Evolutionary conservation across 2,113 vertebrate genomes (phyloP).

Genomic region (Oryzias curvinotus): DNA sequence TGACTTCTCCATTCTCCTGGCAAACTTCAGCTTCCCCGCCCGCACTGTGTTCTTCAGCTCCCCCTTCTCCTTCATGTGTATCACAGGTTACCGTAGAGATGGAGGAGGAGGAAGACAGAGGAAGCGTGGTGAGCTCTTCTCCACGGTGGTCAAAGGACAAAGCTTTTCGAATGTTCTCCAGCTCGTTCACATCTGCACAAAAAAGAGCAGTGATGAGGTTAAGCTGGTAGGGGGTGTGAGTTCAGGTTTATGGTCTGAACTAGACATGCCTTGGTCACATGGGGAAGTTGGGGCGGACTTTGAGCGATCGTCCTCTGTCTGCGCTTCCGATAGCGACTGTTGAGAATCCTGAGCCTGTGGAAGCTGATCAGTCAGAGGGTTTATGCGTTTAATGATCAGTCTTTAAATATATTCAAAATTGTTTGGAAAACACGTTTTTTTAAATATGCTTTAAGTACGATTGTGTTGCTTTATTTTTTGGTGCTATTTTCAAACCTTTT

Average conservation of each 20-base stretch:
- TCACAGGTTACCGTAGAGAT: slow-evolving; percentile 58
- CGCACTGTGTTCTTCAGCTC: slow-evolving; percentile 37
- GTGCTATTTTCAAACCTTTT: slow-evolving; percentile 82
- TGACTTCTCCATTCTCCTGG: slow-evolving; percentile 85
- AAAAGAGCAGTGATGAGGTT: not conserved
- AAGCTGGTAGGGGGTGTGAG: not conserved
- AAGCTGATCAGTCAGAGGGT: slow-evolving; percentile 74
- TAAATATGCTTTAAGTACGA: too few relatives aligned
- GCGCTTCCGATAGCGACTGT: slow-evolving; percentile 78
- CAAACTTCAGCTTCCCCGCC: slow-evolving; percentile 63
- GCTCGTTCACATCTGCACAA: slow-evolving; percentile 87
- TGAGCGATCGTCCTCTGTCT: slow-evolving; percentile 87
- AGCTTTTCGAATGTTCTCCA: slow-evolving; percentile 94
- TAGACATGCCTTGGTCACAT: slow-evolving; percentile 86
- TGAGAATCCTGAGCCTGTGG: slow-evolving; percentile 86
- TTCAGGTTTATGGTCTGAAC: not conserved
- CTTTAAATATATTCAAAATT: too few relatives aligned
- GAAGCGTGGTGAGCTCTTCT: slow-evolving; percentile 80
- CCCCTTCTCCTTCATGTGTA: slow-evolving; percentile 55
- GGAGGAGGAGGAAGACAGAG: slow-evolving; percentile 65
- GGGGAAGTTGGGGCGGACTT: slow-evolving; percentile 95
- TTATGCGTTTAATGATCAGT: not conserved
- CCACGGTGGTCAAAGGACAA: slow-evolving; percentile 92
- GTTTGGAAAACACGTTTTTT: too few relatives aligned
- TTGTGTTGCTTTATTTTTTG: not conserved